phyloP scores from a whole-genome alignment of 1,140 invertebrate species.

The Hypsibius dujardini region DNA sequence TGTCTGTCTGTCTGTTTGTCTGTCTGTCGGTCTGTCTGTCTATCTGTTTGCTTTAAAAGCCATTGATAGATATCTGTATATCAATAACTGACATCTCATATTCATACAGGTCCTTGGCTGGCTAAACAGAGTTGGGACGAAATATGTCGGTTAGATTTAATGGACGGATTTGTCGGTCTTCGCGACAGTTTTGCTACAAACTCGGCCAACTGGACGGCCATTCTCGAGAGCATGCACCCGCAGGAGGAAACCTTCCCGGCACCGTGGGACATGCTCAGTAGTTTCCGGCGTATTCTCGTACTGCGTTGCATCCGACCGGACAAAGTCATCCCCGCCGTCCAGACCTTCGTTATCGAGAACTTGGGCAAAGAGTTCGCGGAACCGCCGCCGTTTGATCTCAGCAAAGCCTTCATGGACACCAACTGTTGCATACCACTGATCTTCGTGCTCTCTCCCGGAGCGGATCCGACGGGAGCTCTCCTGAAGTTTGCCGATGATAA shows the following conservation, averaged over 20 bases:
- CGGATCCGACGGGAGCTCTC: conserved; percentile 64
- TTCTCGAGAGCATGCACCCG: conserved; percentile 53
- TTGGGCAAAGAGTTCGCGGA: conserved; percentile 64
- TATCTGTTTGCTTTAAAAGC: no score
- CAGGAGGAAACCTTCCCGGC: conserved; percentile 46
- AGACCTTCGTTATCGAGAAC: conserved; percentile 52
- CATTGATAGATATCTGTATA: no score
- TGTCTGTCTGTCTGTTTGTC: no score
- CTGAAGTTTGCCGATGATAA: conserved; percentile 61
- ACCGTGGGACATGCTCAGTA: conserved; percentile 46
- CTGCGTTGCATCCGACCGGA: conserved; percentile 65
- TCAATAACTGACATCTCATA: no score
- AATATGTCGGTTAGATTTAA: conserved; percentile 49
- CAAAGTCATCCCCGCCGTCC: conserved; percentile 60
- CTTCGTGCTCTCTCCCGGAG: conserved; percentile 75
- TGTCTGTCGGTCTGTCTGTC: no score
- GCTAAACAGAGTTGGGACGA: conserved; percentile 64
- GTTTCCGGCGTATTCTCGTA: conserved; percentile 58
- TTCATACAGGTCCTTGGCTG: conserved; percentile 41
- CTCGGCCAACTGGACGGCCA: conserved; percentile 47
- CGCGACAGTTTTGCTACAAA: conserved; percentile 36
- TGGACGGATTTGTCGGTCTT: conserved; percentile 42
- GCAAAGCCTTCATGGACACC: conserved; percentile 63
- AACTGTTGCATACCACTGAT: conserved; percentile 64
- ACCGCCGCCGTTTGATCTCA: conserved; percentile 64